Conservation (phyloP, 1,140 invertebrate species). For the Tachypleus tridentatus region DNA sequence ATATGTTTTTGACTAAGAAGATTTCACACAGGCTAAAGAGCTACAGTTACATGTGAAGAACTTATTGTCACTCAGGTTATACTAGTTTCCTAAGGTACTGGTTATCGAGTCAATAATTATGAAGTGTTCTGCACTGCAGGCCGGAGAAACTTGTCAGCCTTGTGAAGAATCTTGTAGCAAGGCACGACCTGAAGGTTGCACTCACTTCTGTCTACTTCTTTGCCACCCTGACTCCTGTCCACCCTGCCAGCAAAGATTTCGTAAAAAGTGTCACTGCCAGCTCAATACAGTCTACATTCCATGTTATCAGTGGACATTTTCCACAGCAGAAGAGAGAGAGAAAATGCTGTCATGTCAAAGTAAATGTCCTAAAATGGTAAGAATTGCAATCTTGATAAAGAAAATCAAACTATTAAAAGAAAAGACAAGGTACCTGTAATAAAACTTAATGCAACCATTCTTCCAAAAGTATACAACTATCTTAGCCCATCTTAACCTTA, state of each 20-base stretch:
- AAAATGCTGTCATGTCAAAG: constrained; percentile 58
- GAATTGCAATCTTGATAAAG: constrained; percentile 6
- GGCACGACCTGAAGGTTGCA: constrained; percentile 57
- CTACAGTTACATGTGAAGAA: too few relatives aligned
- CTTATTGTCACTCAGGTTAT: too few relatives aligned
- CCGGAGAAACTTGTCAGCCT: constrained; percentile 34
- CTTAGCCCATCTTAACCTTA: too few relatives aligned
- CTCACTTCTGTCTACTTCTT: constrained; percentile 55
- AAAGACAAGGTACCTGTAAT: too few relatives aligned
- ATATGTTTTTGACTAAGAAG: too few relatives aligned
- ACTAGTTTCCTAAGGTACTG: too few relatives aligned
- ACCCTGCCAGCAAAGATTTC: constrained; percentile 51
- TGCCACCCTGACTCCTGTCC: constrained; percentile 54
- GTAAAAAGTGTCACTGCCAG: constrained; percentile 58
- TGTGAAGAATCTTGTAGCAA: constrained; percentile 58
- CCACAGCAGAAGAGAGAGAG: constrained; percentile 37
- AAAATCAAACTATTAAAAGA: too few relatives aligned
- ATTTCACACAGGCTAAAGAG: too few relatives aligned
- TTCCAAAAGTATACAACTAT: too few relatives aligned
- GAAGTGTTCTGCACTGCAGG: constrained; percentile 19
- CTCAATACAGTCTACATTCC: constrained; percentile 55
- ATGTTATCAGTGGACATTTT: constrained; percentile 50
- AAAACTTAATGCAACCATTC: too few relatives aligned
- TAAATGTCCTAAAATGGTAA: constrained; percentile 71
- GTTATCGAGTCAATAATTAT: too few relatives aligned